Conservation (phyloP, 2,113 vertebrate genomes). For the mouse (Mus musculus) region DNA sequence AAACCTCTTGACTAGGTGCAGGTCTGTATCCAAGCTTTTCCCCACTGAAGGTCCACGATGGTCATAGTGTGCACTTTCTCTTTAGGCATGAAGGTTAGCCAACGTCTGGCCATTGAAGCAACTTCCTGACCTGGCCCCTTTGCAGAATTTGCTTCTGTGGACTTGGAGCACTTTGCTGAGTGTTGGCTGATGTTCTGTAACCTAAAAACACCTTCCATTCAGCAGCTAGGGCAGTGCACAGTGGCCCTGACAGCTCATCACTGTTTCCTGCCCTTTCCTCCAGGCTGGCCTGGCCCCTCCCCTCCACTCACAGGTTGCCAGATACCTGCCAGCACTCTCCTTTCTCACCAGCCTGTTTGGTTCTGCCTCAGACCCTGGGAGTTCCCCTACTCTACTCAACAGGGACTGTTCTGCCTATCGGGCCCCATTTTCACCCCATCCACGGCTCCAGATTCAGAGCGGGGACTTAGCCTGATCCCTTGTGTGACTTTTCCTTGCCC, state of each 20-base stretch:
- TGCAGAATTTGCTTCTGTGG: not conserved
- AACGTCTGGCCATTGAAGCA: not conserved
- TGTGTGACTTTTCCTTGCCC: not conserved
- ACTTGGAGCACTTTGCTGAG: not conserved
- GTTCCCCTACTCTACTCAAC: not conserved
- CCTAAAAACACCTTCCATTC: not conserved
- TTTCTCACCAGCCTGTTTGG: not conserved
- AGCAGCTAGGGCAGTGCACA: not conserved
- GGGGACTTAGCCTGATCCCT: not conserved
- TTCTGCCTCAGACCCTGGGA: not conserved
- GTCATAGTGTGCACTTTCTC: not conserved
- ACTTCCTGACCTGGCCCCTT: not conserved
- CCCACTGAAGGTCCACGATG: accelerated
- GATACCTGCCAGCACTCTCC: not conserved
- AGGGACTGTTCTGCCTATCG: not conserved
- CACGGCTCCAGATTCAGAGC: not conserved
- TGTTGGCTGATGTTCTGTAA: slow-evolving; percentile 16
- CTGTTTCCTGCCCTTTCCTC: not conserved
- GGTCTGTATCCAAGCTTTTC: not conserved
- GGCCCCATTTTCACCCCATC: not conserved
- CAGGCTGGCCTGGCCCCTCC: not conserved
- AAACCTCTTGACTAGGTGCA: not conserved
- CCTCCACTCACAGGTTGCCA: not conserved
- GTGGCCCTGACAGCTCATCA: not conserved
- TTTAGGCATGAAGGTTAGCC: not conserved